Conservation (phyloP, 2,797 vertebrate genomes). For the Melanotaenia pygmaea region DNA sequence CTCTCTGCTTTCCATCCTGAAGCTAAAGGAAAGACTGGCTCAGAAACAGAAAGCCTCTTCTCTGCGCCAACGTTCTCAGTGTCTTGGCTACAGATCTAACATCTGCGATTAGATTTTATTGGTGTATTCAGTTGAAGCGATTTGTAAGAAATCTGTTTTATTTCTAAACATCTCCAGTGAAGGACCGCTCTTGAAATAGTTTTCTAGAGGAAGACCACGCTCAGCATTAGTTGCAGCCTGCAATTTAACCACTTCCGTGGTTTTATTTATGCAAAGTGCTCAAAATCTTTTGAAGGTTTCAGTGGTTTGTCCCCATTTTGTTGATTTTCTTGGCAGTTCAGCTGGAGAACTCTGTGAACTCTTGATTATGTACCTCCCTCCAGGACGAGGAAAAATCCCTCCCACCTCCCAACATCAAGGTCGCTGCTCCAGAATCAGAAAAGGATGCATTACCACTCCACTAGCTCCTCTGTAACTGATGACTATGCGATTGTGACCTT, state of each 20-base stretch:
- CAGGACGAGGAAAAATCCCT: conserved; percentile 43
- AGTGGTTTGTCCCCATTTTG: conserved; percentile 61
- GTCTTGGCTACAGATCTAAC: conserved; percentile 50
- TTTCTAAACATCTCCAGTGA: conserved; percentile 38
- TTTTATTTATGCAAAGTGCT: conserved; percentile 60
- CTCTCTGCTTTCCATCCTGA: conserved; percentile 44
- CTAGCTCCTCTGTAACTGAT: conserved; percentile 11
- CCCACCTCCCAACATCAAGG: conserved; percentile 55
- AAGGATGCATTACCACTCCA: conserved; percentile 42
- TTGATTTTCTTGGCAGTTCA: conserved; percentile 65
- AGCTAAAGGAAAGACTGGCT: conserved; percentile 51
- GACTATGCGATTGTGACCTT: conserved; percentile 27
- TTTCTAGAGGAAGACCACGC: conserved; percentile 9
- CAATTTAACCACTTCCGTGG: conserved; percentile 37
- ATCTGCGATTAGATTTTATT: conserved; percentile 53
- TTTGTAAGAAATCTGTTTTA: conserved; percentile 40
- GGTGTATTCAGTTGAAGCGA: conserved; percentile 23
- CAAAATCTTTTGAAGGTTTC: conserved; percentile 52
- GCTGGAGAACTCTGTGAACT: conserved; percentile 69
- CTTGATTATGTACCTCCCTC: conserved; percentile 49
- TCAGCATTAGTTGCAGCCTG: conserved; percentile 39
- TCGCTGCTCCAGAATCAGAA: conserved; percentile 44
- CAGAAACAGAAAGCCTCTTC: conserved; percentile 30
- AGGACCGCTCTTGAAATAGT: conserved; percentile 37
- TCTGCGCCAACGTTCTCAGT: conserved; percentile 41